Evolutionary conservation across 2,113 vertebrate genomes (phyloP).

Genomic region (Oncorhynchus kisutch): DNA sequence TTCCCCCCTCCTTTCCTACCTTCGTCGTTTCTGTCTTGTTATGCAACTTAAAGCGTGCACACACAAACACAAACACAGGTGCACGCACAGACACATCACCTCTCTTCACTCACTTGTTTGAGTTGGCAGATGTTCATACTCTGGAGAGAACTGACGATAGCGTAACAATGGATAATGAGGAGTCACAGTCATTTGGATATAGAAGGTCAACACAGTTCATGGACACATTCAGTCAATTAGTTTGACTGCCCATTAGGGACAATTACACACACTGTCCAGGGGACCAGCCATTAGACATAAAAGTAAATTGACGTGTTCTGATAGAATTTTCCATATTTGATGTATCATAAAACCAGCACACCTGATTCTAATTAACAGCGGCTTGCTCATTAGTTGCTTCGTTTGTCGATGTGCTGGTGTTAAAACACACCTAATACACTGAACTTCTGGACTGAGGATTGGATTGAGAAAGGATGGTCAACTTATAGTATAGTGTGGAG

Average conservation of each 20-base stretch:
- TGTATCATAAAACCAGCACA: too few relatives aligned
- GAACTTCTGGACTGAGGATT: too few relatives aligned
- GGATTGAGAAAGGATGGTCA: too few relatives aligned
- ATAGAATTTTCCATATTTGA: too few relatives aligned
- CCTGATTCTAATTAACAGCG: too few relatives aligned
- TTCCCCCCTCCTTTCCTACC: slow-evolving; percentile 24
- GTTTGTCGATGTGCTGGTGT: too few relatives aligned
- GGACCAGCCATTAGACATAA: slow-evolving; percentile 39
- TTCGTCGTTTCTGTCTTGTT: slow-evolving; percentile 16
- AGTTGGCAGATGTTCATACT: slow-evolving; percentile 64
- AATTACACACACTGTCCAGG: slow-evolving; percentile 41
- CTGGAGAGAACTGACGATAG: slow-evolving; percentile 60
- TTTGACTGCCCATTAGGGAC: slow-evolving; percentile 52
- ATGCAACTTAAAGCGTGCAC: too few relatives aligned
- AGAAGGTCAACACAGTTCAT: slow-evolving; percentile 49
- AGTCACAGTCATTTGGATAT: slow-evolving; percentile 40
- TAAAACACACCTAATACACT: too few relatives aligned
- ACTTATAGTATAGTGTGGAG: too few relatives aligned
- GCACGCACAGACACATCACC: not conserved
- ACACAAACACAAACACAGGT: too few relatives aligned
- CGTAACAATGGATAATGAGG: slow-evolving; percentile 65
- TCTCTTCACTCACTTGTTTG: slow-evolving; percentile 50
- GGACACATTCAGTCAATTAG: slow-evolving; percentile 64
- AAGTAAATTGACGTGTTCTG: slow-evolving; percentile 1
- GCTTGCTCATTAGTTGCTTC: too few relatives aligned